Evolutionary conservation across 2,888 invertebrate species (phyloP).

Genomic region (Deroplatys truncata): DNA sequence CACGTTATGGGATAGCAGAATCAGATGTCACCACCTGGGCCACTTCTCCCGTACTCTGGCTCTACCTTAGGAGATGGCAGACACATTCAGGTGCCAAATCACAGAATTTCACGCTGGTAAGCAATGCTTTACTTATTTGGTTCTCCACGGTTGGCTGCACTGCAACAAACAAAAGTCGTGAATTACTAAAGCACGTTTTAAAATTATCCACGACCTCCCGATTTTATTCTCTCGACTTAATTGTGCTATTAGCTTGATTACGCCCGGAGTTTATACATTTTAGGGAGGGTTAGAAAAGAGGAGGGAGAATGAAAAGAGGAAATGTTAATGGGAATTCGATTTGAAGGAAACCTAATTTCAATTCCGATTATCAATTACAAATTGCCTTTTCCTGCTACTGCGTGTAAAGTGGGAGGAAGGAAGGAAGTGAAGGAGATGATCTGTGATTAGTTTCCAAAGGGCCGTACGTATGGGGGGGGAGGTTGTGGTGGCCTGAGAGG

Average conservation of each 20-base stretch:
- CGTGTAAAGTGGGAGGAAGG: background rate
- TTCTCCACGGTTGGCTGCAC: too few relatives aligned
- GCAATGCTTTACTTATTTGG: too few relatives aligned
- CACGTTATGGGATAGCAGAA: too few relatives aligned
- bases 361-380: slow-evolving; percentile 28
- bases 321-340: slow-evolving; percentile 17
- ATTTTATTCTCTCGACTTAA: slow-evolving; percentile 7
- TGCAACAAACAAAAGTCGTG: background rate
- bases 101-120: too few relatives aligned
- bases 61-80: too few relatives aligned
- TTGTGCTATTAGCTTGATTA: slow-evolving; percentile 16
- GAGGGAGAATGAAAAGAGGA: background rate
- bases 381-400: slow-evolving; percentile 22
- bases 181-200: background rate
- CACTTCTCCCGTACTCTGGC: too few relatives aligned
- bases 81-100: too few relatives aligned
- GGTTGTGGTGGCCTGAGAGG: too few relatives aligned
- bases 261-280: background rate
- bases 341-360: slow-evolving; percentile 24
- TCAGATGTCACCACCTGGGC: too few relatives aligned
- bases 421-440: background rate
- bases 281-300: background rate
- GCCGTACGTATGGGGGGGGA: too few relatives aligned
- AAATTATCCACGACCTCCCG: background rate
- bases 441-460: slow-evolving; percentile 3